Evolutionary conservation across 1,140 invertebrate genomes (phyloP).

Genomic region (Liolophura sinensis): DNA sequence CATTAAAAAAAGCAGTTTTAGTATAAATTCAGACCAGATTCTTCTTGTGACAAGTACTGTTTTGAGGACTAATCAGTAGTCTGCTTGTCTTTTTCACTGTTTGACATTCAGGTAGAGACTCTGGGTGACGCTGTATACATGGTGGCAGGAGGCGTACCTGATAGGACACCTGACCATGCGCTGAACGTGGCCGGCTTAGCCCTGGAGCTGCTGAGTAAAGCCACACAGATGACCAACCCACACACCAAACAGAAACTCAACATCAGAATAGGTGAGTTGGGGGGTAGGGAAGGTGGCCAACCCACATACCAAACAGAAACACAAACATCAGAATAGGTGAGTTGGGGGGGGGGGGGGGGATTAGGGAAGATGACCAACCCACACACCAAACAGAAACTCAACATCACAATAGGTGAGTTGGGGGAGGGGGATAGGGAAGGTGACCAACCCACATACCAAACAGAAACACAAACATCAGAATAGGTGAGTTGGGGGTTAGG

Average conservation of each 20-base stretch:
- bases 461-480: too few species aligned
- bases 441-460: too few species aligned
- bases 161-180: slow-evolving; percentile 38
- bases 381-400: too few species aligned
- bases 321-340: too few species aligned
- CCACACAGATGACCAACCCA: slow-evolving; percentile 36
- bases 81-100: not conserved
- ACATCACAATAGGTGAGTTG: too few species aligned
- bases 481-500: too few species aligned
- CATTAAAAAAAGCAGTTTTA: too few species aligned
- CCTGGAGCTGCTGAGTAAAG: slow-evolving; percentile 40
- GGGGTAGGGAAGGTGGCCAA: too few species aligned
- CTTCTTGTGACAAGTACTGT: not conserved
- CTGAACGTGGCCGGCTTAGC: slow-evolving; percentile 44
- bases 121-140: slow-evolving; percentile 58
- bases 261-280: slow-evolving; percentile 44
- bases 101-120: slow-evolving; percentile 67
- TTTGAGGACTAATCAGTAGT: not conserved
- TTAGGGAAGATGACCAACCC: too few species aligned
- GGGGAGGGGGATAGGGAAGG: too few species aligned
- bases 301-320: slow-evolving; percentile 23
- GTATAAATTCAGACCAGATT: too few species aligned
- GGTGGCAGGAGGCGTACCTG: slow-evolving; percentile 64
- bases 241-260: slow-evolving; percentile 28
- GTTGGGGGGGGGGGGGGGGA: too few species aligned